Evolutionary conservation across 2,113 vertebrate genomes (phyloP), one percentile per base, ranked within the genome.

Genomic region (Tenrec ecaudatus): DNA sequence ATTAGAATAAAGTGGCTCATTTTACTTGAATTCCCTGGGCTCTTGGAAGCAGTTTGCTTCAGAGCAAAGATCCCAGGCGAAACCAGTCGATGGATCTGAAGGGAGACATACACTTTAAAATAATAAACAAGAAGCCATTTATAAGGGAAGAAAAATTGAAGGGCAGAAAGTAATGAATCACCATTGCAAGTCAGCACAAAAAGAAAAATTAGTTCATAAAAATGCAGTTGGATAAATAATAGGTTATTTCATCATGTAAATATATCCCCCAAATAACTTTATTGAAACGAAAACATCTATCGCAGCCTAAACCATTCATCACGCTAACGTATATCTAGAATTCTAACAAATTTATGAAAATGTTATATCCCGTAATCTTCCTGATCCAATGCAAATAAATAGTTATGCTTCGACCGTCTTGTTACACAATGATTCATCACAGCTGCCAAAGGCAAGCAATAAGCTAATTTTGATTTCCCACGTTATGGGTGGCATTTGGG

Each of bases 341-440:
- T 97, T 89, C 93, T 88, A 96, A 96, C 96, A 93, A 97, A 98
- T 98, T 97, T 97, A 98, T 98, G 97, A 98, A 98, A 97, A 97
- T 94, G 95, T 97, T 98, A 93, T 97, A 96, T 97, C 95, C 97
- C 25, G 82, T 98, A 98, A 98, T 98, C 97, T 97, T 94, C 96
- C 89, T 95, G 97, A 98, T 98, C 97, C 98, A 96, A 95, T 92
- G 71, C 96, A 97, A 96, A 98, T 97, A 98, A 98, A 98, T 98
- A 53, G 4, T 95, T 97, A 92, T 95, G 88, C 95, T 97, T 97
- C 31, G 36, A 97, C 96, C 91, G 96, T 97, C 97, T 97, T 95
- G 23, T 98, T 98, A 98, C 81, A 47, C 98, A 97, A 97, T 92
- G 96, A 98, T 98, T 98, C 97, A 98, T 98, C 97, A 96, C 90